phyloP scores from a whole-genome alignment of 2,797 vertebrate species.

The Dendrocincla fuliginosa region DNA sequence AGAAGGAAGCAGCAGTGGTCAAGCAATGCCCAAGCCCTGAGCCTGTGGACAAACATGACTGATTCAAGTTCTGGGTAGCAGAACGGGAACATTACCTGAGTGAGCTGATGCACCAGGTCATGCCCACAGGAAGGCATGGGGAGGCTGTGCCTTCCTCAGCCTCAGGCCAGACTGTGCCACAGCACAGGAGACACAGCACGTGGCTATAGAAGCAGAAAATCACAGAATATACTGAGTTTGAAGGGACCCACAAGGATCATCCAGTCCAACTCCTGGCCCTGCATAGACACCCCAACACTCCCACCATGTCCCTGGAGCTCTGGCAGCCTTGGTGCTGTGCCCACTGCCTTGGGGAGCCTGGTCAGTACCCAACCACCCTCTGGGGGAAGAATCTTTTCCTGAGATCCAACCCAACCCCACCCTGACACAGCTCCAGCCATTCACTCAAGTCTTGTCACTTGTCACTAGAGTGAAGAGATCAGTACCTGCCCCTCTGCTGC shows the following conservation, averaged over 20 bases:
- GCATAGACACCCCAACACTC: not conserved
- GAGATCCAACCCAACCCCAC: not conserved
- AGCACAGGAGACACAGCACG: not conserved
- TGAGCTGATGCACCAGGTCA: not conserved
- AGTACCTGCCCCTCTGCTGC: not conserved
- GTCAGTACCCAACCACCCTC: not conserved
- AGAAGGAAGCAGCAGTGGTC: not conserved
- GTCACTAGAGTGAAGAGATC: not conserved
- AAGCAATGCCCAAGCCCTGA: not conserved
- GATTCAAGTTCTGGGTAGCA: not conserved
- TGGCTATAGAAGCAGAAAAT: not conserved
- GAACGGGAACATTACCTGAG: not conserved
- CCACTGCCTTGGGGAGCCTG: not conserved
- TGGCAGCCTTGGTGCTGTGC: not conserved
- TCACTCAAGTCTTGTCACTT: not conserved
- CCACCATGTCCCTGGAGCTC: not conserved
- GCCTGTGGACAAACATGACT: not conserved
- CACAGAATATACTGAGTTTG: not conserved
- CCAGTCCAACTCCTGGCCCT: not conserved
- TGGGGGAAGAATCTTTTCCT: not conserved
- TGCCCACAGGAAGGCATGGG: not conserved
- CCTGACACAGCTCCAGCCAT: not conserved
- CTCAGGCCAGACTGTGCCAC: not conserved
- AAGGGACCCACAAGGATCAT: not conserved
- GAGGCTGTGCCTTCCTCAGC: not conserved